Percentiles rank a stretch among this genome's conserved stretches.
phyloP scores from a whole-genome alignment of 2,888 invertebrate species.

The Cheilosia variabilis region DNA sequence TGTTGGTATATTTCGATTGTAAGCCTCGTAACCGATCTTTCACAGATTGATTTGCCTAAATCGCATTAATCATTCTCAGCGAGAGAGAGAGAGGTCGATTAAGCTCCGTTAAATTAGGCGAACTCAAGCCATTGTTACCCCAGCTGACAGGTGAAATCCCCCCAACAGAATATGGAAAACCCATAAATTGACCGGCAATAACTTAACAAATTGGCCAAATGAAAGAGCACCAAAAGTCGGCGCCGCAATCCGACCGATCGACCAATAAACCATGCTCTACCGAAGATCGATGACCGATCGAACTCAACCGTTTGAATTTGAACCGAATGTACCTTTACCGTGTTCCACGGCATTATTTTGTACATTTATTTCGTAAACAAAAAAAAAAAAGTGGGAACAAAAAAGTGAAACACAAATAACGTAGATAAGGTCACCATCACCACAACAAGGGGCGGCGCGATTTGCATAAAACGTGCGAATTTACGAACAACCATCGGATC shows the following conservation, averaged over 20 bases:
- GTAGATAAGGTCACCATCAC: slow-evolving; percentile 68
- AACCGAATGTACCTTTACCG: slow-evolving; percentile 48
- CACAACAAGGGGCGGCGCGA: slow-evolving; percentile 35
- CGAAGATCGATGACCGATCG: slow-evolving; percentile 74
- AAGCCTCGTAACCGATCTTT: slow-evolving; percentile 36
- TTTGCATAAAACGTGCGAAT: slow-evolving; percentile 75
- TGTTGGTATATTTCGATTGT: slow-evolving; percentile 23
- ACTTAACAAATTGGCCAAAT: slow-evolving; percentile 54
- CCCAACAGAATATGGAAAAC: slow-evolving; percentile 2
- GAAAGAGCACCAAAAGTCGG: slow-evolving; percentile 38
- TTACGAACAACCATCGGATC: slow-evolving; percentile 63
- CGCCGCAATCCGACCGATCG: slow-evolving; percentile 2
- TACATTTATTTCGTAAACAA: slow-evolving; percentile 48
- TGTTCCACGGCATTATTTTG: slow-evolving; percentile 43
- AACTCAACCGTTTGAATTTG: slow-evolving; percentile 53
- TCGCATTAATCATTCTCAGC: slow-evolving; percentile 27
- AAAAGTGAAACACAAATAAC: slow-evolving; percentile 7
- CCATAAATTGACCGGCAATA: slow-evolving; percentile 51
- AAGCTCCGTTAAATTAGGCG: slow-evolving; percentile 48
- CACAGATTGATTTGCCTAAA: slow-evolving; percentile 40
- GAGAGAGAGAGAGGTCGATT: slow-evolving; percentile 2
- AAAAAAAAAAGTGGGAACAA: slow-evolving; percentile 20
- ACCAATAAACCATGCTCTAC: slow-evolving; percentile 38
- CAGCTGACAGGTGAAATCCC: slow-evolving; percentile 49
- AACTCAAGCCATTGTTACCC: slow-evolving; percentile 17